Evolutionary conservation across 92 coral and sea anemone species (phyloP), one percentile per base, ranked within the genome.

Genomic region (Palythoa grandis): DNA sequence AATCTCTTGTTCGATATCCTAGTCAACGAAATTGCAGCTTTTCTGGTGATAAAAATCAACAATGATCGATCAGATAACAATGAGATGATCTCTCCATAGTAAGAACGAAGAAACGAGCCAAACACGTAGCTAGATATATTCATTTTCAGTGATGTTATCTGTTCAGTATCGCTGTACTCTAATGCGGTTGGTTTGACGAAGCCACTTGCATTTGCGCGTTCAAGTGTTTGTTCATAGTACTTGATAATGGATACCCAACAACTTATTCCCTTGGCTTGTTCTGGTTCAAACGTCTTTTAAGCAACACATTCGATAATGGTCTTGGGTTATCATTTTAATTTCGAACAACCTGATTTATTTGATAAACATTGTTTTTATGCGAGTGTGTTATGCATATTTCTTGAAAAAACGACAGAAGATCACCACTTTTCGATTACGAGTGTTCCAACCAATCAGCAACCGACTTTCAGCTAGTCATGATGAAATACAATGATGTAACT

Each of bases 1-100:
- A 23, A 58, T 15, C 29, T 79, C 9, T 7, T 23, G 24, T 50
- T 12, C 47, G 14, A 25, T 25, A 78, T 70, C 58, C 58, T 23
- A 43, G 74, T 47, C 73, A 15, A 35, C 58, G 48, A 66, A 65
- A 48, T 66, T 80, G 58, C 70, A 65, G 85, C 57, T 47, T 80
- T 76, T 66, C 63, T 22, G 40, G 84, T 79, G 84, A 79, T 79
- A 79, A 79, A 43, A 63, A 80, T 80, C 74, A 48, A 12, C 73
- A 47, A 15, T 69, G 53, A 47, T 13, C 25, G 58, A 80, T 80
- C 85, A 65, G 85, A 80, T 80, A 80, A 66, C 12, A 38, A 23
- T 0, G 60, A 14, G 24, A 24, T 52, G 61, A 78, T 54, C 83
- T 78, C 70, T 65, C 61, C 85, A 47, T 43, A 17, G 74, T 38